Percentiles rank a stretch among this genome's conserved stretches.
phyloP scores from a whole-genome alignment of 2,113 vertebrate species.

The Rhinolophus ferrumequinum region DNA sequence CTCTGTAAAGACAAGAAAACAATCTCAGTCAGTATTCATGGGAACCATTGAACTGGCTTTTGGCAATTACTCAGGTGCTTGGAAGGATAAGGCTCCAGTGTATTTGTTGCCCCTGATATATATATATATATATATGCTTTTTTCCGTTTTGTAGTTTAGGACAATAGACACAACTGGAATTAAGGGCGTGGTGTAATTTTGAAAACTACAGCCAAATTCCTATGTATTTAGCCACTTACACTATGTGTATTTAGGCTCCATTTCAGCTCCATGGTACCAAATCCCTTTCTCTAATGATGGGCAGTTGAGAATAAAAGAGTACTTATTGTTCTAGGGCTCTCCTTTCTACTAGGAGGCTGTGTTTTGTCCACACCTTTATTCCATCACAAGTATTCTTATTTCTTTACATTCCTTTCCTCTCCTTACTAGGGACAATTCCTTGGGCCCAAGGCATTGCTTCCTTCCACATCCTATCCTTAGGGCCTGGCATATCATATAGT shows the following conservation, averaged over 20 bases:
- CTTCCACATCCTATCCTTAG: background rate
- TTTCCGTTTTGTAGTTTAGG: background rate
- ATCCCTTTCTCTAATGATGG: background rate
- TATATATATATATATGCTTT: background rate
- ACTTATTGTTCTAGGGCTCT: background rate
- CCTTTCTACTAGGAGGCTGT: background rate
- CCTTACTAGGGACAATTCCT: background rate
- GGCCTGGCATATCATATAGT: background rate
- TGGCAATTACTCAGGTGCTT: background rate
- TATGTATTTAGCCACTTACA: rapidly evolving
- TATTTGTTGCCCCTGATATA: background rate
- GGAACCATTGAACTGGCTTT: background rate
- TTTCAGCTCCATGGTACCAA: background rate
- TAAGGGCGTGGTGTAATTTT: background rate
- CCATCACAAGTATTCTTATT: background rate
- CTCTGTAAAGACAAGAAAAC: background rate
- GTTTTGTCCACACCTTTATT: background rate
- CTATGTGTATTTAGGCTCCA: background rate
- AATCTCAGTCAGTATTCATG: background rate
- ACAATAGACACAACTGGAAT: background rate
- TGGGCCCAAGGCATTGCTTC: background rate
- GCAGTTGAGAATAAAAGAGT: background rate
- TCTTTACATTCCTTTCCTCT: background rate
- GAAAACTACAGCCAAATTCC: background rate
- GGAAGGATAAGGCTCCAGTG: rapidly evolving